These are phyloP conservation scores for Zootoca vivipara DNA, from an alignment of 2,113 vertebrate genomes.

Conservation along the genomic window DNA sequence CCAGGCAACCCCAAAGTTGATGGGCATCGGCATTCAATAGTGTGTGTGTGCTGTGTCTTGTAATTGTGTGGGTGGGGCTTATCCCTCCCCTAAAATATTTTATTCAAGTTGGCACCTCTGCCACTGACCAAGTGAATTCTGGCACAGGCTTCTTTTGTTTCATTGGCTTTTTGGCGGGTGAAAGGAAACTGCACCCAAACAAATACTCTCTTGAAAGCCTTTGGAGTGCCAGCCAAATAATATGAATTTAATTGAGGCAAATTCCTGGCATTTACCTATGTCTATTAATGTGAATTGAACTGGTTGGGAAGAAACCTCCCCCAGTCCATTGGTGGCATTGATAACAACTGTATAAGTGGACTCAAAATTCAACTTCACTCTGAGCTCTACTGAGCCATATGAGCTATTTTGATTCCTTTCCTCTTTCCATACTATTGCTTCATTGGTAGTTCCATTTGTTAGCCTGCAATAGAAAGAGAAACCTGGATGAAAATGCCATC, in stretches of 20 bases:
- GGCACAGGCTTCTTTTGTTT: not conserved
- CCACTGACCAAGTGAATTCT: not conserved
- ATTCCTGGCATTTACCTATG: slow-evolving; percentile 56
- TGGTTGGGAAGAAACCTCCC: slow-evolving; percentile 61
- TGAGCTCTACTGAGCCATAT: slow-evolving; percentile 34
- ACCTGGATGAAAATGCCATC: rapidly evolving
- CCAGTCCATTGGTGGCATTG: slow-evolving; percentile 66
- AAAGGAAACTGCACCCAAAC: not conserved
- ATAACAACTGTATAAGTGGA: slow-evolving; percentile 69
- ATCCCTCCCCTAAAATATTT: too few species aligned
- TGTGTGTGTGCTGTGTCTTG: too few species aligned
- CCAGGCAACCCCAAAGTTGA: too few species aligned
- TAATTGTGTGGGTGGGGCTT: too few species aligned
- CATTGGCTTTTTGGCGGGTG: not conserved
- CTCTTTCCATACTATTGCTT: slow-evolving; percentile 14
- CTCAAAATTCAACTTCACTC: slow-evolving; percentile 36
- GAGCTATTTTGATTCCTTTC: rapidly evolving
- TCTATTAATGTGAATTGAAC: slow-evolving; percentile 46
- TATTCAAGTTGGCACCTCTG: too few species aligned
- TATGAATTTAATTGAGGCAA: not conserved
- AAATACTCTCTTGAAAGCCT: not conserved
- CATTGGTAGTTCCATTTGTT: slow-evolving; percentile 37
- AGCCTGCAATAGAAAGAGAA: slow-evolving; percentile 61
- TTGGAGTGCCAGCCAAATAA: not conserved
- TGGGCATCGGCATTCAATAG: too few species aligned